Evolutionary conservation across 2,113 vertebrate genomes (phyloP), one percentile per base, ranked within the genome.

Genomic region (Serinus canaria): DNA sequence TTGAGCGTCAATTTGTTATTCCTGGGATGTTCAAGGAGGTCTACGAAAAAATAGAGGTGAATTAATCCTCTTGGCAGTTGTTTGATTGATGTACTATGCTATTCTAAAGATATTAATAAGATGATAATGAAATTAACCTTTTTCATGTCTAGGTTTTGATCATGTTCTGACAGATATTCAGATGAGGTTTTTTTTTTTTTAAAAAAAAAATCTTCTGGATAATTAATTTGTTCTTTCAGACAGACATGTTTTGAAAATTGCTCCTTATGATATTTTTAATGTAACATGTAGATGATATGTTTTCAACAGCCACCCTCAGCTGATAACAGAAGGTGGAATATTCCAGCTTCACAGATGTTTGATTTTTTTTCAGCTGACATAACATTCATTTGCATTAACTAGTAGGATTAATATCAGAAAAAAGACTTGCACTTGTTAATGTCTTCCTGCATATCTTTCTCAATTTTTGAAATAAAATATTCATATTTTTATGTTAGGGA

Each of bases 1-100:
- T 99, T 72, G 99, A 99, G 94, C 98, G 90, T 41, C 95, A 97
- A 6, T 99, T 98, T 58, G 99, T 99, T 78, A 99, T 99, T 96
- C 99, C 99, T 2, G 98, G 98, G 28, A 99, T 99, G 99, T 99
- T 99, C 96, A 99, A 99, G 97, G 99, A 99, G 68, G 99, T 99
- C 82, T 99, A 99, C 58, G 96, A 99, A 97, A 99, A 99, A 97
- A 98, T 99, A 79, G 99, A 99, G 99, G 99, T 99, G 87, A 97
- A 69, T 46, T 10, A 67, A 35, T 90, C 9, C 17, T 23, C 24
- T 47, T 35, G 41, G 9, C 41, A 53, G 9, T 79, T 56, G 14
- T 37, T 75, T 68, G 19, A 24, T 28, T 70, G 13, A 53, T 76
- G 13, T 63, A 18, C 10, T 74, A 2, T 73, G 33, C 31, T 85